Evolutionary conservation across 2,888 invertebrate genomes (phyloP).

Genomic region (Tetanocera ferruginea): DNA sequence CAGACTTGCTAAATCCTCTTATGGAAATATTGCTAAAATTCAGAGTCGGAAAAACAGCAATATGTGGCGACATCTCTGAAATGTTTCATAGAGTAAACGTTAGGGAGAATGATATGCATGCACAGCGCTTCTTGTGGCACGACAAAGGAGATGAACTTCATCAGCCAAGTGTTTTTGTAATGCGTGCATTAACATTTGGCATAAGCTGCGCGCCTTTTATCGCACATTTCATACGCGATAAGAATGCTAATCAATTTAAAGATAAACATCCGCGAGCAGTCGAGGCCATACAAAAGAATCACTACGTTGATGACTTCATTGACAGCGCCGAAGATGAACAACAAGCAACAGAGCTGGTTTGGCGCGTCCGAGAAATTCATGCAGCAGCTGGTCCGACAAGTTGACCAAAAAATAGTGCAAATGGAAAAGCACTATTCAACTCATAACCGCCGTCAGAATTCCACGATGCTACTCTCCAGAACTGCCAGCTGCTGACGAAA

Average conservation of each 20-base stretch:
- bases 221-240: conserved; percentile 28
- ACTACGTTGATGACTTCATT: conserved; percentile 40
- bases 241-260: neutral
- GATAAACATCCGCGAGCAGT: conserved; percentile 31
- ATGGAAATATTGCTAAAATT: conserved; percentile 49
- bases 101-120: no score
- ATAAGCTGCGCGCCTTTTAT: conserved; percentile 40
- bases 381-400: conserved; percentile 12
- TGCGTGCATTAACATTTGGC: conserved; percentile 38
- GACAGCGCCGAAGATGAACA: conserved; percentile 32
- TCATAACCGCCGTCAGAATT: conserved; percentile 39
- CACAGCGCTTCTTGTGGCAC: no score
- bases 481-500: conserved; percentile 4
- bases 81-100: no score
- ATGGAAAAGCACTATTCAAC: conserved; percentile 38
- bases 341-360: conserved; percentile 30
- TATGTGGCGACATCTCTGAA: conserved; percentile 46
- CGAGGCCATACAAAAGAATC: conserved; percentile 22
- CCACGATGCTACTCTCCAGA: conserved; percentile 41
- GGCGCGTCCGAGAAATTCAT: conserved; percentile 26
- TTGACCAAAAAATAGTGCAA: conserved; percentile 39
- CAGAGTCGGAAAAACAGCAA: conserved; percentile 38
- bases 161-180: no score
- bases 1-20: no score
- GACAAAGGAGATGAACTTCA: no score